Percentiles rank a stretch among this genome's conserved stretches.
phyloP scores from a whole-genome alignment of 2,888 invertebrate species.

The Trichogramma dendrolimi region DNA sequence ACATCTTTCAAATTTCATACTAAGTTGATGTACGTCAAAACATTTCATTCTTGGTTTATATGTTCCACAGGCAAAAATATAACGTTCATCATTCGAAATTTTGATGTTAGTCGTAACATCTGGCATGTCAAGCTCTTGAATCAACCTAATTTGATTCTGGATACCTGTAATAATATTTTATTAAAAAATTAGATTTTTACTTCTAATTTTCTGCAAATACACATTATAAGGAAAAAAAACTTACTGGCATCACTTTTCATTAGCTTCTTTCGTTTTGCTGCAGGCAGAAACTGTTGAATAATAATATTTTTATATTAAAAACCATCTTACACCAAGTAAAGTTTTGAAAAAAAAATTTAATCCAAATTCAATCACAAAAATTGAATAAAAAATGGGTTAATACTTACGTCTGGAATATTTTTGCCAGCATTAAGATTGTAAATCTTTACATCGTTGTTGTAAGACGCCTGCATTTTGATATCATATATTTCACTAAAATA shows the following conservation, averaged over 20 bases:
- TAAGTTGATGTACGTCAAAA: constrained; percentile 92
- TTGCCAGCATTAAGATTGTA: constrained; percentile 97
- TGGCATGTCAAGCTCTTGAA: constrained; percentile 99
- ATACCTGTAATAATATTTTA: constrained; percentile 59
- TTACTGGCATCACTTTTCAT: constrained; percentile 78
- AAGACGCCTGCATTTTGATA: constrained; percentile 81
- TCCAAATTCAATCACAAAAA: constrained; percentile 5
- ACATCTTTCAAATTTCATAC: constrained; percentile 96
- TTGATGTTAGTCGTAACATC: constrained; percentile 80
- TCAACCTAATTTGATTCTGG: constrained; percentile 85
- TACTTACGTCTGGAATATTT: constrained; percentile 89
- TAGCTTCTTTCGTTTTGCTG: constrained; percentile 74
- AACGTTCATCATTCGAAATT: constrained; percentile 87
- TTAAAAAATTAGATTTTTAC: constrained; percentile 1
- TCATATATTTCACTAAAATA: not conserved
- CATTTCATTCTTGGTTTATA: constrained; percentile 96
- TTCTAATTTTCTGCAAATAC: not conserved
- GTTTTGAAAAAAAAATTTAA: constrained; percentile 7
- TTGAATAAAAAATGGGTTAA: constrained; percentile 10
- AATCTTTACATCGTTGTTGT: constrained; percentile 93
- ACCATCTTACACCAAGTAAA: not conserved
- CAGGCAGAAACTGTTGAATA: constrained; percentile 75
- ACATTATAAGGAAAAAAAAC: constrained; percentile 27
- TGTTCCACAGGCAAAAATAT: constrained; percentile 85
- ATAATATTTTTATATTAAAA: constrained; percentile 21